phyloP scores from a whole-genome alignment of 2,113 vertebrate genomes.

The Paracanthobrama guichenoti region DNA sequence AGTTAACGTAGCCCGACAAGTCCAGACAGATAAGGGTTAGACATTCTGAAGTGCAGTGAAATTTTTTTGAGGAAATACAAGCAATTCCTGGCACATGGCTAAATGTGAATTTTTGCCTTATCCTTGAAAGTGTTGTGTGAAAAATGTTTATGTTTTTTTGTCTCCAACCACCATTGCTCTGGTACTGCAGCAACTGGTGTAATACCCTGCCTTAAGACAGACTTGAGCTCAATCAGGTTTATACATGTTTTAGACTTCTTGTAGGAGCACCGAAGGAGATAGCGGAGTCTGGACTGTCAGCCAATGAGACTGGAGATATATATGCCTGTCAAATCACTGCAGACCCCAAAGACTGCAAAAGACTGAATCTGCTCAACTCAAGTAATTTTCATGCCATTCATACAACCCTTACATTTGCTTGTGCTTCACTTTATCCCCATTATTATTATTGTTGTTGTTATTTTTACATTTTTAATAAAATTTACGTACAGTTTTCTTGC shows the following conservation, averaged over 20 bases:
- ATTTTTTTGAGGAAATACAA: background rate
- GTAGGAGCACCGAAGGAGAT: constrained; percentile 84
- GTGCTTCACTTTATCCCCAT: background rate
- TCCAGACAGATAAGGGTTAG: constrained; percentile 1
- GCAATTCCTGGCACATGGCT: background rate
- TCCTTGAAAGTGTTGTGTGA: background rate
- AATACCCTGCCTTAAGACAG: background rate
- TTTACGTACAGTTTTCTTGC: no score
- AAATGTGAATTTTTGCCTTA: background rate
- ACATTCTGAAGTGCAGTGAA: background rate
- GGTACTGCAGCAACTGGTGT: background rate
- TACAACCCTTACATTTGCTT: background rate
- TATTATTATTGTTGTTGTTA: no score
- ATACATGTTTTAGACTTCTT: constrained; percentile 75
- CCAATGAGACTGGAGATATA: constrained; percentile 82
- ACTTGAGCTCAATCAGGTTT: constrained; percentile 17
- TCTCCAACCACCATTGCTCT: background rate
- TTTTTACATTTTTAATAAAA: no score
- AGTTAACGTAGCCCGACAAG: background rate
- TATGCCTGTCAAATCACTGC: constrained; percentile 82
- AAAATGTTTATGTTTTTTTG: background rate
- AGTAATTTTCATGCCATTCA: constrained; percentile 68
- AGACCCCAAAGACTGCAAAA: constrained; percentile 76
- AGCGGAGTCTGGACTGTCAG: constrained; percentile 64
- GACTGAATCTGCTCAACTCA: constrained; percentile 76